Conservation (phyloP, 2,888 invertebrate species). For the Euplexia lucipara region DNA sequence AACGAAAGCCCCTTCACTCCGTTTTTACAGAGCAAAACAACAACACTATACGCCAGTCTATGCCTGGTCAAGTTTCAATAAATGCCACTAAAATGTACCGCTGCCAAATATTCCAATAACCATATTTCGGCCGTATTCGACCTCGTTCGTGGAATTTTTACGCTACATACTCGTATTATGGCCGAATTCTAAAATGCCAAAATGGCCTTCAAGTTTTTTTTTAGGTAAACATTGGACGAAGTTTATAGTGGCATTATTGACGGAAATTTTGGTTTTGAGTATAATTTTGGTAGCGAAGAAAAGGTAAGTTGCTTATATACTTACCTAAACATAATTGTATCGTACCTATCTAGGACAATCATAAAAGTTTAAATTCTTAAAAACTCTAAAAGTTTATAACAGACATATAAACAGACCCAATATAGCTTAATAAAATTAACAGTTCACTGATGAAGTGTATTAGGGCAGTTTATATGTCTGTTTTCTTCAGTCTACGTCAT, state of each 20-base stretch:
- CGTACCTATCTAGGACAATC: too few relatives aligned
- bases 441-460: too few relatives aligned
- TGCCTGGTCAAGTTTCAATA: slow-evolving; percentile 34
- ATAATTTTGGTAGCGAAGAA: neutral
- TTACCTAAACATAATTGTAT: too few relatives aligned
- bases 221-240: slow-evolving; percentile 6
- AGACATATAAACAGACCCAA: too few relatives aligned
- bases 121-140: slow-evolving; percentile 27
- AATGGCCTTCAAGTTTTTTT: slow-evolving; percentile 20
- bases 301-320: too few relatives aligned
- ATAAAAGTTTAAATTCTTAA: too few relatives aligned
- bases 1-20: neutral
- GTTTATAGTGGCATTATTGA: neutral
- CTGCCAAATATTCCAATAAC: slow-evolving; percentile 46
- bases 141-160: slow-evolving; percentile 22
- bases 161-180: neutral
- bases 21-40: neutral
- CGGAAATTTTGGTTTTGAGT: neutral
- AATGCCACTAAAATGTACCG: slow-evolving; percentile 45
- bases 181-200: slow-evolving; percentile 21
- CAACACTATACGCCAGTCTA: neutral
- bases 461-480: too few relatives aligned
- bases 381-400: too few relatives aligned
- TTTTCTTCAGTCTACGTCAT: too few relatives aligned
- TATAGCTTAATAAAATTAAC: too few relatives aligned